Conservation (phyloP, 2,888 invertebrate genomes). For the Eumacrocentrus americanus region DNA sequence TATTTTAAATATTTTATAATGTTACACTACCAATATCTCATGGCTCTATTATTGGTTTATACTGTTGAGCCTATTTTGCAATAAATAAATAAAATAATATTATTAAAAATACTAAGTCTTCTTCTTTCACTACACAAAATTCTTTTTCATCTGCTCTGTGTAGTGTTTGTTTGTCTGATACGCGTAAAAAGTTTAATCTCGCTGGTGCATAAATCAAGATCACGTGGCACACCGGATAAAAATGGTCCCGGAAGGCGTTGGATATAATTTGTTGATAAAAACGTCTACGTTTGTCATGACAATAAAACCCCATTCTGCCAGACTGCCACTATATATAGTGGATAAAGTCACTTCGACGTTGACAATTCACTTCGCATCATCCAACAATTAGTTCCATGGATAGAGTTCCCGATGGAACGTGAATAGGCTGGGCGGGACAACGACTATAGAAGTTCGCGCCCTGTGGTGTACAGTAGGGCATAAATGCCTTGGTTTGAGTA, state of each 20-base stretch:
- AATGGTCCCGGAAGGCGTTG: conserved; percentile 1
- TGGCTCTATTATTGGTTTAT: no score
- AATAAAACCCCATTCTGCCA: no score
- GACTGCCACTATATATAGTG: neutral
- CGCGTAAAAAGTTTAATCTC: conserved; percentile 28
- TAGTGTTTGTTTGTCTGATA: neutral
- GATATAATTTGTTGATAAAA: neutral
- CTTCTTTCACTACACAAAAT: neutral
- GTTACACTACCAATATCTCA: no score
- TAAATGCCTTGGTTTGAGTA: conserved; percentile 22
- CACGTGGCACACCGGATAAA: conserved; percentile 4
- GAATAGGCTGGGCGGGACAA: conserved; percentile 15
- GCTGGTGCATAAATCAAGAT: conserved; percentile 15
- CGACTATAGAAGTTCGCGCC: conserved; percentile 19
- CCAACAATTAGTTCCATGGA: conserved; percentile 18
- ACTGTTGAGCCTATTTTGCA: neutral
- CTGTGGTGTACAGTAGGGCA: conserved; percentile 20
- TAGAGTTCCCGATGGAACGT: conserved; percentile 13
- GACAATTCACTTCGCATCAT: conserved; percentile 26
- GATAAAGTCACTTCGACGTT: neutral
- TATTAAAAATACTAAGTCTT: neutral
- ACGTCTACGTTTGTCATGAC: neutral
- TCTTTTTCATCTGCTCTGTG: no score
- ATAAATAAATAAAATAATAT: neutral
- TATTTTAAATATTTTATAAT: no score